Evolutionary conservation across 2,888 invertebrate genomes (phyloP), one percentile per base, ranked within the genome.

Genomic region (Germaria angustata): DNA sequence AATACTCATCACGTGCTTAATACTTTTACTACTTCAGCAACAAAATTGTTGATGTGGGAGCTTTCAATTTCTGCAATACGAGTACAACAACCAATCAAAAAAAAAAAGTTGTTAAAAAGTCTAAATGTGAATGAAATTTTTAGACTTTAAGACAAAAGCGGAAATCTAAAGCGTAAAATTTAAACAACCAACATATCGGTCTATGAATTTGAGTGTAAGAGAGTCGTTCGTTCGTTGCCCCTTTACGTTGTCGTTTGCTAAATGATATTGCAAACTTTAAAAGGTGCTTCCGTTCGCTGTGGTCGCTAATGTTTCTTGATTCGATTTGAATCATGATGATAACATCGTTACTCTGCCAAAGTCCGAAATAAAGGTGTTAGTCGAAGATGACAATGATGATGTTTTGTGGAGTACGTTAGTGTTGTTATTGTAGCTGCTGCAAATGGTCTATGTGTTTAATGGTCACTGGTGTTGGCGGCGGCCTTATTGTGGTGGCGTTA

Each of bases 201-300:
- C 11, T 32, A 49, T 22, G 22, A 46, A 11, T 6, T 46, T 17
- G 46, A n/a, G 22, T 61, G 17, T 4, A 49, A 34, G 44, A 6
- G 51, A 36, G 15, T 20, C 0, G 3, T 3, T 28, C 13, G 34
- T 65, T 17, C n/a, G 11, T 13, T 22, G 55, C 39, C 17, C 55
- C 20, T 57, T 22, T 41, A 7, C 28, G 34, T n/a, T 46, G 15
- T 66, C 24, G 24, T 61, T 72, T 55, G 13, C 24, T 44, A 41
- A 76, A 36, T 53, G 61, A 72, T 53, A 72, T 55, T 68, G 76
- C 72, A 72, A 59, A 77, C 81, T 77, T 81, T 72, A 81, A 81
- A 81, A 72, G 81, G 71, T 77, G 71, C 81, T 81, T 81, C 81
- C 81, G 81, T 68, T 77, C n/a, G 71, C 59, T 76, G 76, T 59